A percentile compares a stretch with the other conserved stretches of the same genome.
These are phyloP conservation scores for Eristalis tenax DNA, from an alignment of 2,888 invertebrate species.

Conservation along the genomic window DNA sequence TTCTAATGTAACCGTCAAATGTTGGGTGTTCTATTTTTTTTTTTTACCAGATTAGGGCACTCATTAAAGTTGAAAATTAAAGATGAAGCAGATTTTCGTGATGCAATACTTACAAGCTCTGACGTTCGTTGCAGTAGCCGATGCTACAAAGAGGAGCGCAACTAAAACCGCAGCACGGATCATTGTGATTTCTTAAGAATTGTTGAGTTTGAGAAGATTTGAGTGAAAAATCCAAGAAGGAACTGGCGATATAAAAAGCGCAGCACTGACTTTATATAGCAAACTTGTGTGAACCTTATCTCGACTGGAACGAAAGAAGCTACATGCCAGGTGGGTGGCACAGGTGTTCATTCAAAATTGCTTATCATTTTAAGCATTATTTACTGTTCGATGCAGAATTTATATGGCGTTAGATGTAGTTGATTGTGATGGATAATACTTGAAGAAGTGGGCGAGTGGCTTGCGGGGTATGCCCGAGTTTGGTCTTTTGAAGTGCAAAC, in stretches of 20 bases:
- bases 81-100: neutral
- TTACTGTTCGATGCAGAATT: neutral
- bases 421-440: neutral
- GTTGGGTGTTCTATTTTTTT: no score
- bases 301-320: constrained; percentile 3
- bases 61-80: no score
- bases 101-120: constrained; percentile 45
- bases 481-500: neutral
- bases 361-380: constrained; percentile 20
- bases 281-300: constrained; percentile 3
- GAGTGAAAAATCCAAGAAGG: neutral
- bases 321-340: constrained; percentile 28
- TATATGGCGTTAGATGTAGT: neutral
- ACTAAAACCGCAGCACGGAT: constrained; percentile 36
- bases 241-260: no score
- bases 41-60: no score
- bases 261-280: no score
- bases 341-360: constrained; percentile 44
- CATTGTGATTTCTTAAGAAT: neutral
- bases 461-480: neutral
- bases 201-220: no score
- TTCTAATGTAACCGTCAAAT: neutral
- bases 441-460: neutral
- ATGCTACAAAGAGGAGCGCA: constrained; percentile 11
- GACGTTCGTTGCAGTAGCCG: constrained; percentile 44